These are phyloP conservation scores for Drosophila truncata DNA, from an alignment of 1,140 invertebrate species.

Conservation along the genomic window DNA sequence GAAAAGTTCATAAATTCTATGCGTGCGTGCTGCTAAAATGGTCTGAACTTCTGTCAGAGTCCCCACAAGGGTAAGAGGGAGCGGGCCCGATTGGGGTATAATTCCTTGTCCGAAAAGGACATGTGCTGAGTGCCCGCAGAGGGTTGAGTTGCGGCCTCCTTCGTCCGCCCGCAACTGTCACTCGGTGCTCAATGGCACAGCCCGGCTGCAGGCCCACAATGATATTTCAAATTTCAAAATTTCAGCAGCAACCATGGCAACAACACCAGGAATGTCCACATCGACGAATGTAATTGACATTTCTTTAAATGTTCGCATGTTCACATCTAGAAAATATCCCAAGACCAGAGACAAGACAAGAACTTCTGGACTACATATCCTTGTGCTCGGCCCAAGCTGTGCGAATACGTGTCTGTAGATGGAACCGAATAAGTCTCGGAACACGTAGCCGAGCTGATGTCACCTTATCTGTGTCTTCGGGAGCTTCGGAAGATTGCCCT, in stretches of 20 bases:
- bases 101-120: slow-evolving; percentile 40
- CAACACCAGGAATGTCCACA: slow-evolving; percentile 36
- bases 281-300: slow-evolving; percentile 67
- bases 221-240: slow-evolving; percentile 30
- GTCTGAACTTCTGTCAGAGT: slow-evolving; percentile 43
- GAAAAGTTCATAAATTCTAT: slow-evolving; percentile 66
- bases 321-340: slow-evolving; percentile 38
- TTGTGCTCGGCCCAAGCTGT: slow-evolving; percentile 23
- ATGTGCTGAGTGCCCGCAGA: slow-evolving; percentile 49
- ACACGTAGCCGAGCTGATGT: slow-evolving; percentile 14
- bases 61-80: slow-evolving; percentile 3
- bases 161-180: slow-evolving; percentile 43
- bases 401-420: slow-evolving; percentile 29
- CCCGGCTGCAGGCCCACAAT: slow-evolving; percentile 12
- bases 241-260: slow-evolving; percentile 8
- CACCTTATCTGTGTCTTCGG: slow-evolving; percentile 23
- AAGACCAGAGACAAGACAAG: slow-evolving; percentile 34
- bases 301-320: slow-evolving; percentile 50
- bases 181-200: slow-evolving; percentile 18
- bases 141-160: slow-evolving; percentile 31
- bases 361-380: slow-evolving; percentile 22
- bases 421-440: neutral
- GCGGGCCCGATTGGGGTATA: slow-evolving; percentile 12
- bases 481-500: neutral
- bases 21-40: slow-evolving; percentile 57